Evolutionary conservation across 2,797 vertebrate species (phyloP), one percentile per base, ranked within the genome.

Genomic region (Myotis pilosus): DNA sequence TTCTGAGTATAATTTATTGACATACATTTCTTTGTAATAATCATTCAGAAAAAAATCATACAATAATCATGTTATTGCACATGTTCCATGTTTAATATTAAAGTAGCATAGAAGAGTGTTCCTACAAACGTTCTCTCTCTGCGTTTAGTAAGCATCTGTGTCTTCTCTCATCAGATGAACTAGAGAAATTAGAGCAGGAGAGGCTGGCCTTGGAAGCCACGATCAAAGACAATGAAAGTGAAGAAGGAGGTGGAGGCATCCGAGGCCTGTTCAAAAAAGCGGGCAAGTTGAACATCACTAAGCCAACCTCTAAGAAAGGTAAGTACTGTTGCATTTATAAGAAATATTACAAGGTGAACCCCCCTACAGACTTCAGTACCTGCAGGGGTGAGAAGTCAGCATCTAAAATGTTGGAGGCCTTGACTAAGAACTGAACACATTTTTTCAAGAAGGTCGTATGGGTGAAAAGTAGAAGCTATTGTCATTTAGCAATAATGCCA

Each of bases 121-220:
- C 17, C 36, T 53, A 12, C 44, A 90, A 62, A 47, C 15, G 4
- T 20, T 20, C 44, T 51, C 36, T 51, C 30, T 74, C 75, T 1
- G 4, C 75, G 6, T 15, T 60, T 51, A 87, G 33, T 13, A 12
- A 33, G 49, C 33, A 8, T 62, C 19, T 49, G 49, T 96, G 62
- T 41, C 96, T 92, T 93, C 87, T 81, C 91, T 96, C 96, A 95
- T 92, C 97, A 99, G 99, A 99, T 69, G 99, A 99, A 97, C 98
- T 98, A 91, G 96, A 99, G 94, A 99, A 98, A 94, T 97, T 99
- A 95, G 99, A 99, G n/a, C 98, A 98, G 97, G 99, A 99, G 94
- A 99, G 99, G 81, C 81, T 98, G 96, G 98, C 97, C 0, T 95
- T 99, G 91, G 99, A 99, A 94, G 98, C 98, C n/a, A 96, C 98